Base-by-base conservation (phyloP, 2,888 invertebrate species). In the Pomacea canaliculata region DNA sequence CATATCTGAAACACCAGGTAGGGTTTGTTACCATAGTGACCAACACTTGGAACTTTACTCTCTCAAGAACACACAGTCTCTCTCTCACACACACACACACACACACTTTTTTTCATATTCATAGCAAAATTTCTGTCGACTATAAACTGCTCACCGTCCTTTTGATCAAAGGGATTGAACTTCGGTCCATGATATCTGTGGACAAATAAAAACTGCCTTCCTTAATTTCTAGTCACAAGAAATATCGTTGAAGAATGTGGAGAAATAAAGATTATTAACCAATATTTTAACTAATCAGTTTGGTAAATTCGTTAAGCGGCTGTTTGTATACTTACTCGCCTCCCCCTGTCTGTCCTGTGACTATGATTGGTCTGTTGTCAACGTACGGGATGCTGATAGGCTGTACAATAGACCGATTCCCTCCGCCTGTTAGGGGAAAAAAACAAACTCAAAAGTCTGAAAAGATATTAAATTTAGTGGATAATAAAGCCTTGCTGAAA, bases 331-430 rank as follows among this genome's bases (percentile, higher is more conserved):
- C 51, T 59, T 67, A 73, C 73, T 56, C 66, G 27, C 37, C 60
- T 3, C 73, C 67, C 18, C 68, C 67, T 19, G n/a, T 10, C 16
- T 68, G 70, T 4, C 76, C 79, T 2, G 73, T 76, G 73, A 79
- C 76, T 65, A 79, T 79, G 73, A 79, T 78, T 65, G 79, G 79
- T 71, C 79, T 51, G 69, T 78, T 77, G 46, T 79, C 79, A 12
- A 76, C 78, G 19, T 78, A 76, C 5, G 79, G 79, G 2, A 79
- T 71, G 19, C 67, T 71, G n/a, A 79, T 37, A 18, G 79, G 79
- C 51, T 79, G 79, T 12, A 79, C 71, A 23, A 79, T 63, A 19
- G 79, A 79, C 9, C 73, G 49, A 16, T 66, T 66, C 9, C 72
- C 72, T 27, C 72, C 73, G 7, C 73, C 73, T 10, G 59, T 59